Evolutionary conservation across 2,797 vertebrate species (phyloP).

Genomic region (Rhinatrema bivittatum): DNA sequence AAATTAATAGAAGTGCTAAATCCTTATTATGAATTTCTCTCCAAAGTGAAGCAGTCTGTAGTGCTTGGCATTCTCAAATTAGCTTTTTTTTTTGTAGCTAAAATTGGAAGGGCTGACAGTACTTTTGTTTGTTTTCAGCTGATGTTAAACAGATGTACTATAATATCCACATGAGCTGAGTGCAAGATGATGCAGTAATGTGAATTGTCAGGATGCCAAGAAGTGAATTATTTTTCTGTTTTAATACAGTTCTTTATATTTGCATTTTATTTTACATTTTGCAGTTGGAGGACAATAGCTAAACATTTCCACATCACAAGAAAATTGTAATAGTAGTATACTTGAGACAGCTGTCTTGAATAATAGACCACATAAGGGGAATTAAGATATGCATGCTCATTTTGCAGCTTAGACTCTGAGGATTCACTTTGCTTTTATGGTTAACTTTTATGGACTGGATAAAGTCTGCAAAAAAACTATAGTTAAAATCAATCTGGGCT

Average conservation of each 20-base stretch:
- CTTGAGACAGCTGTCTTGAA: conserved; percentile 2
- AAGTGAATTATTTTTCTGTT: background rate
- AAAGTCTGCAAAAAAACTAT: background rate
- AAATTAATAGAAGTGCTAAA: background rate
- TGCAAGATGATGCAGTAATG: conserved; percentile 8
- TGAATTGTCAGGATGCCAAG: background rate
- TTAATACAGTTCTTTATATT: conserved; percentile 5
- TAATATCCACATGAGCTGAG: background rate
- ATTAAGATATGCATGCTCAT: background rate
- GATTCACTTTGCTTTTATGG: background rate
- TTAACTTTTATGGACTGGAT: conserved; percentile 1
- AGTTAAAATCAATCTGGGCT: conserved; percentile 8
- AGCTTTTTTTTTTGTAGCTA: conserved; percentile 14
- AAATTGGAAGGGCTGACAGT: conserved; percentile 3
- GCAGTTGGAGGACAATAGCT: background rate
- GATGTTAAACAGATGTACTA: conserved; percentile 1
- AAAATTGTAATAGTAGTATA: background rate
- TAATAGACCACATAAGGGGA: conserved; percentile 1
- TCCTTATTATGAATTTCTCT: conserved; percentile 7
- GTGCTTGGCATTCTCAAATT: conserved; percentile 9
- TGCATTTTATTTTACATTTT: conserved; percentile 4
- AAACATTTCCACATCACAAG: background rate
- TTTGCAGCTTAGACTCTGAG: background rate
- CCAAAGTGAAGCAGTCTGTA: background rate
- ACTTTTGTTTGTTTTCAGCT: conserved; percentile 25